Evolutionary conservation across 2,888 invertebrate species (phyloP), one percentile per base, ranked within the genome.

Genomic region (Tethea ocularis): DNA sequence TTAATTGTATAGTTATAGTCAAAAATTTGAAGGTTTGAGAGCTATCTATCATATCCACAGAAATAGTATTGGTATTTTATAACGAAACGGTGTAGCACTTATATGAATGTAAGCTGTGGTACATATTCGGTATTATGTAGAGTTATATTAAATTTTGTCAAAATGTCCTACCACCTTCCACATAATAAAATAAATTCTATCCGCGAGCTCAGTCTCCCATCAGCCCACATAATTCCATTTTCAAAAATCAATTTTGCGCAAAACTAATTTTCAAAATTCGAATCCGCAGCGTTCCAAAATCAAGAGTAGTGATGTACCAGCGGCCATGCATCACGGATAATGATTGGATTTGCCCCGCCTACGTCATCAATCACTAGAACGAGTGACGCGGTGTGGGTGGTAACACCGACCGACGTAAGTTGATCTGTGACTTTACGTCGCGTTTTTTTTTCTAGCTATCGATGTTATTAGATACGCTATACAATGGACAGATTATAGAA

Each of bases 291-390:
- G 63, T 74, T 71, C 64, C 71, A 69, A 81, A 82, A 82, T 82
- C 82, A 77, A 69, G 80, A 78, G 68, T 87, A 87, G 88, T 89
- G 90, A 89, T 87, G 90, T 90, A 86, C 89, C 83, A 84, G 68
- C 84, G 82, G 87, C 87, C 85, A 91, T 92, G 91, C 91, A 90
- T 92, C 92, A 92, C 80, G 87, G 88, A 89, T 92, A 93, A 92
- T 91, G 93, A 92, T 92, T 90, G 90, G 91, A 91, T 89, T 86
- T 83, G 91, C 93, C 91, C 91, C 91, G 91, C 92, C 92, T 89
- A 84, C 87, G 87, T 87, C 93, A 93, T 93, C 93, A 88, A 93
- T 93, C 93, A 92, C 91, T 78, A 71, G 74, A 83, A 82, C 83
- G 83, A 88, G 80, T 88, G 87, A 86, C 86, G 82, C 83, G 60